Base-by-base conservation (phyloP, 2,113 vertebrate genomes). In the Hucho hucho region DNA sequence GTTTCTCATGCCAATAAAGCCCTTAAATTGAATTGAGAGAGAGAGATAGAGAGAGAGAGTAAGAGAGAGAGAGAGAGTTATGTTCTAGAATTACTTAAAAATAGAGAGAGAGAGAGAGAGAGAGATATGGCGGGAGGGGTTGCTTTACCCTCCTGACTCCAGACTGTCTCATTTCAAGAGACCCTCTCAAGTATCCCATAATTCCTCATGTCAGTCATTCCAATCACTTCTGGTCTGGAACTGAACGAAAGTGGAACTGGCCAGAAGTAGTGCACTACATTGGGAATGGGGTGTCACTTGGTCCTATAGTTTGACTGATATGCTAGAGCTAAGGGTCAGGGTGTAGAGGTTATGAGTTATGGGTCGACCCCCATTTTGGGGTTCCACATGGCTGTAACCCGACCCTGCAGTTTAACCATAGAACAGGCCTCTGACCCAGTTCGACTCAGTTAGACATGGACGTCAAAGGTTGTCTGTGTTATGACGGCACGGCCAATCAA, bases 381-480 rank as follows among this genome's bases (percentile, higher is more conserved):
- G 49, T 53, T 53, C 49, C 49, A 53, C 49, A 53, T 53, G 12
- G 56, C 6, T 89, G 84, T 83, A 85, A 88, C 43, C 9, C 26
- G 75, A 87, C 64, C 85, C 80, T 78, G 80, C 77, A 73, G 76
- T 81, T 79, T 79, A 87, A 84, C 77, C 69, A 81, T 79, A 88
- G 76, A 83, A 79, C 78, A 59, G 53, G 70, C 53, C 25, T 6
- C 4, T 28, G 69, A 56, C 49, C 49, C 49, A 2, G 28, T 70
- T 82, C 79, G 86, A 86, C 29, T 18, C 29, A 3, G 28, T 69
- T 83, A 80, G 86, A 87, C 85, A 83, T 77, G 75, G 56, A 61
- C 81, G 89, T 89, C 80, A 87, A 69, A 85, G 81, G 79, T 81
- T 79, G 82, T 77, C 14, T 1, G 53, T 79, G 79, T 88, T 83